Evolutionary conservation across 1,140 invertebrate genomes (phyloP).

Genomic region (Marisa cornuarietis): DNA sequence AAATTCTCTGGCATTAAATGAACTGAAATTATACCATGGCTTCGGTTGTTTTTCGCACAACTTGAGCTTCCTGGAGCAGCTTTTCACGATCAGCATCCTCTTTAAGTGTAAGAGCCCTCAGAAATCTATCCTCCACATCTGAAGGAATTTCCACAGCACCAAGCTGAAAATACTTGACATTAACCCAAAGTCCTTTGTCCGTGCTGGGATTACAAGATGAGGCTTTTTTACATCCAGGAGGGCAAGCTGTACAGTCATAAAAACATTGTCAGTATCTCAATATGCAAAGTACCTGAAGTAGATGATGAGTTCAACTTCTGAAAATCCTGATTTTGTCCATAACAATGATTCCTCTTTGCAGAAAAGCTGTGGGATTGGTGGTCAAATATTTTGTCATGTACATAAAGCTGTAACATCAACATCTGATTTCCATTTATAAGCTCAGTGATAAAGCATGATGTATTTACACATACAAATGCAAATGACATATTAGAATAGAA

Average conservation of each 20-base stretch:
- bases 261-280: background rate
- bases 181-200: constrained; percentile 55
- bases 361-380: background rate
- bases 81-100: constrained; percentile 51
- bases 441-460: too few relatives aligned
- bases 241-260: constrained; percentile 34
- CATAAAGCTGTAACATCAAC: too few relatives aligned
- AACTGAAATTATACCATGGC: constrained; percentile 23
- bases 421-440: too few relatives aligned
- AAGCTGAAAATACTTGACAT: constrained; percentile 58
- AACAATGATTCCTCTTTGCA: too few relatives aligned
- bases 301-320: too few relatives aligned
- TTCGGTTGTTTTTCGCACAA: constrained; percentile 53
- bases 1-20: background rate
- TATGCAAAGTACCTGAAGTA: too few relatives aligned
- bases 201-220: constrained; percentile 32
- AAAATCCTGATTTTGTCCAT: too few relatives aligned
- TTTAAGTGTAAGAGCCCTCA: constrained; percentile 46
- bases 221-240: constrained; percentile 40
- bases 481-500: too few relatives aligned
- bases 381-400: too few relatives aligned
- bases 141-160: constrained; percentile 46
- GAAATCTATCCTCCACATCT: constrained; percentile 49
- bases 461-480: too few relatives aligned
- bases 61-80: constrained; percentile 49